These are phyloP conservation scores for Bolinopsis microptera DNA, from an alignment of 37 sponge, comb jelly and placozoan genomes.

Conservation along the genomic window DNA sequence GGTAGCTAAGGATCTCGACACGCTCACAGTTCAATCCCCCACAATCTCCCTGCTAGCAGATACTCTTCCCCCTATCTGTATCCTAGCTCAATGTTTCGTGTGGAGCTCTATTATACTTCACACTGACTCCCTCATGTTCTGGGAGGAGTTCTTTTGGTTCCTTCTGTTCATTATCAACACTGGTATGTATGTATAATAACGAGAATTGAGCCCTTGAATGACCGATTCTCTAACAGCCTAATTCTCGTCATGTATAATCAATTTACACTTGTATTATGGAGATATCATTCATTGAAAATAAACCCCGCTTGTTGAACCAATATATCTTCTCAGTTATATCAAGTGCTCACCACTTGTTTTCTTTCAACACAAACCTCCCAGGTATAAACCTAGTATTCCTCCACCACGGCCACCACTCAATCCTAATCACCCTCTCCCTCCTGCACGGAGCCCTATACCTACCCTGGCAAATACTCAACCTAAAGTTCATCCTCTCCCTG, in stretches of 20 bases:
- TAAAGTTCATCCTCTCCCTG: neutral
- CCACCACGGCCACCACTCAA: too few relatives aligned
- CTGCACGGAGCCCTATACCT: constrained; percentile 6
- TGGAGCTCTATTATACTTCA: neutral
- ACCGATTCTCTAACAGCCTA: too few relatives aligned
- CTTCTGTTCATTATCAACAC: neutral
- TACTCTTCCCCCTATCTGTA: neutral
- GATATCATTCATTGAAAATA: too few relatives aligned
- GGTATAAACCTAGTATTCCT: too few relatives aligned
- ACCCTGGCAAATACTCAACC: constrained; percentile 5
- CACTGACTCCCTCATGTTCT: neutral
- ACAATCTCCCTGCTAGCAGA: neutral
- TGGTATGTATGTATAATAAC: too few relatives aligned
- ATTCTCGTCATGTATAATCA: too few relatives aligned
- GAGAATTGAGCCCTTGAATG: too few relatives aligned
- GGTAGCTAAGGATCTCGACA: neutral
- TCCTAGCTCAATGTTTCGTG: neutral
- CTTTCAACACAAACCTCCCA: too few relatives aligned
- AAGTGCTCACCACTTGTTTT: too few relatives aligned
- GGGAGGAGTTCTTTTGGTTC: neutral
- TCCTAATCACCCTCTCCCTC: neutral
- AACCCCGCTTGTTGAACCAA: too few relatives aligned
- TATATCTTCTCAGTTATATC: too few relatives aligned
- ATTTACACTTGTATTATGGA: too few relatives aligned
- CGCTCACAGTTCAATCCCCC: neutral